Evolutionary conservation across 2,113 vertebrate species (phyloP), one percentile per base, ranked within the genome.

Genomic region (Clarias batrachus): DNA sequence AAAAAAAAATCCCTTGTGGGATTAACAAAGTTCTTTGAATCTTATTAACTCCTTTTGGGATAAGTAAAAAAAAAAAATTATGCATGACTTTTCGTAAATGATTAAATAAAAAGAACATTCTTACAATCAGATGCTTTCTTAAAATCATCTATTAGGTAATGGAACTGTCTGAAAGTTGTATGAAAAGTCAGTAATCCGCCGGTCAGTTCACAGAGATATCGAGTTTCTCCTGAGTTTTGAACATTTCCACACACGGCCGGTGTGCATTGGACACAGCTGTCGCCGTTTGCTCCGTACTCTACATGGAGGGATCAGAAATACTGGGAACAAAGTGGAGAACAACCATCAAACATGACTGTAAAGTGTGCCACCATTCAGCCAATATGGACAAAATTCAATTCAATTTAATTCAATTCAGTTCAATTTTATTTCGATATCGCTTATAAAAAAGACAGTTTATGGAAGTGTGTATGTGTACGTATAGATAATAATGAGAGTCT

Each of bases 191-290:
- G 81, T 94, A 94, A 95, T 94, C 93, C 94, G 90, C 76, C 23
- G 87, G 90, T 88, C 92, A 87, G 93, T 96, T 96, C 95, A 95
- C 95, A 95, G 95, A 95, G 92, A 92, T 93, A 94, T 95, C 89
- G 87, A 33, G 93, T 95, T 95, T 94, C 94, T 80, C 89, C 93
- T 92, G 88, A 10, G 92, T 93, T 91, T 92, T 92, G 90, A 88
- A 54, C 87, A 81, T 78, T 91, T 93, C 93, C 93, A 93, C 95
- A 94, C 93, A 88, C 89, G 91, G 91, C 88, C 92, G 81, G 78
- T 83, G 84, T 83, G 87, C 92, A 92, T 91, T 88, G 87, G 91
- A 88, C 89, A 91, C 95, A 96, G 95, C 95, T 96, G 94, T 94
- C 94, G 90, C 90, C 84, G 89, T 93, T 94, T 95, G 48, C 48